Conservation (phyloP, 2,888 invertebrate species). For the Diachrysia chrysitis region DNA sequence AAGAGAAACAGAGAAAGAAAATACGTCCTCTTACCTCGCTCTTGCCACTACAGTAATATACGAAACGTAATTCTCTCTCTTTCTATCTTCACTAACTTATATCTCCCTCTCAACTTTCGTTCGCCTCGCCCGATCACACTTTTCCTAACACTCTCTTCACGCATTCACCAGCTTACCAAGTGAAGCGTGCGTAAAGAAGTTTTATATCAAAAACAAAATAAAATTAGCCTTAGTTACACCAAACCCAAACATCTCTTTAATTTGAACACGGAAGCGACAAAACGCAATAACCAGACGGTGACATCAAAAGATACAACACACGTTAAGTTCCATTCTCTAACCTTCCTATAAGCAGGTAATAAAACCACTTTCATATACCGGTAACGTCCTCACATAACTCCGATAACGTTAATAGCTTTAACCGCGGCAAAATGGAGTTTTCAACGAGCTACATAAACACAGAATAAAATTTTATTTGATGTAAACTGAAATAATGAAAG, state of each 20-base stretch:
- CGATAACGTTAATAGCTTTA: slow-evolving; percentile 53
- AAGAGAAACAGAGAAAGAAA: too few relatives aligned
- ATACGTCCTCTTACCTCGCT: too few relatives aligned
- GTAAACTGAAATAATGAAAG: neutral
- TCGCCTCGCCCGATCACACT: too few relatives aligned
- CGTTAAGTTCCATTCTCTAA: slow-evolving; percentile 15
- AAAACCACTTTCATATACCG: slow-evolving; percentile 51
- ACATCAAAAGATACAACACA: slow-evolving; percentile 16
- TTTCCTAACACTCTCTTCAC: too few relatives aligned
- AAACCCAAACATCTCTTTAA: neutral
- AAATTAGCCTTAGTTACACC: too few relatives aligned
- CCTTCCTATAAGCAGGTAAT: slow-evolving; percentile 38
- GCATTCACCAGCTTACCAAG: too few relatives aligned
- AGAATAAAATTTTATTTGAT: slow-evolving; percentile 3
- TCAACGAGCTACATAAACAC: neutral
- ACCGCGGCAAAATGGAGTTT: slow-evolving; percentile 33
- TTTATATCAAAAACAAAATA: too few relatives aligned
- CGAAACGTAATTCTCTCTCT: too few relatives aligned
- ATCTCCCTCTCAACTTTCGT: too few relatives aligned
- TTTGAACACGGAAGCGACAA: slow-evolving; percentile 10
- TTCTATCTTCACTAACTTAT: too few relatives aligned
- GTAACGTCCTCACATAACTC: slow-evolving; percentile 46
- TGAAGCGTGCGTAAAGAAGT: too few relatives aligned
- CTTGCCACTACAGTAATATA: too few relatives aligned
- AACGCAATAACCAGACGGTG: slow-evolving; percentile 9